Evolutionary conservation across 2,113 vertebrate genomes (phyloP).

Genomic region (Takifugu flavidus): DNA sequence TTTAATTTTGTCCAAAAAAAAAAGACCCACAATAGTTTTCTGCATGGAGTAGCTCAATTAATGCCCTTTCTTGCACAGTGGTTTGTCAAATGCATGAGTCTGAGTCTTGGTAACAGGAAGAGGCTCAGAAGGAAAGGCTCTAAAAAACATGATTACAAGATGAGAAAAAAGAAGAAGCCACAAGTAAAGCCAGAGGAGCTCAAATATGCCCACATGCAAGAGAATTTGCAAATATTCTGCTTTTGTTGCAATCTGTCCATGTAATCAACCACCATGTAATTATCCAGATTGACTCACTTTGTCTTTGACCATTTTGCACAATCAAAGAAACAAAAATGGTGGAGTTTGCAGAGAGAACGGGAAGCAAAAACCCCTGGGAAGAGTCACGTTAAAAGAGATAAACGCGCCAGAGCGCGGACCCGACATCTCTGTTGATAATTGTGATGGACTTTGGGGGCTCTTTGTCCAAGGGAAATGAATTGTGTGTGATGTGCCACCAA

Average conservation of each 20-base stretch:
- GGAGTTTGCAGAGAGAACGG: conserved; percentile 17
- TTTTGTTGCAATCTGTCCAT: neutral
- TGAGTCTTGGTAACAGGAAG: conserved; percentile 48
- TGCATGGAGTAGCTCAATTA: conserved; percentile 75
- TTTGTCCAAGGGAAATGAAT: conserved; percentile 50
- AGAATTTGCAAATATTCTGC: conserved; percentile 9
- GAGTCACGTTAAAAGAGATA: conserved; percentile 48
- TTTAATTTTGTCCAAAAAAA: conserved; percentile 66
- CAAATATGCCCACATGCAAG: neutral
- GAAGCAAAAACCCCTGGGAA: conserved; percentile 46
- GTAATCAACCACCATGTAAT: conserved; percentile 34
- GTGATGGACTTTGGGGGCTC: conserved; percentile 43
- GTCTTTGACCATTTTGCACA: conserved; percentile 25
- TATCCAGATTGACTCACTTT: neutral
- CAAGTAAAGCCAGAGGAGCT: no score
- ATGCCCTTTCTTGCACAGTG: conserved; percentile 77
- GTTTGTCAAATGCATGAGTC: conserved; percentile 76
- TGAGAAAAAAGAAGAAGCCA: neutral
- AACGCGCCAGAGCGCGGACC: conserved; percentile 41
- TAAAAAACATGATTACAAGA: neutral
- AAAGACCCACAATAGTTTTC: conserved; percentile 70
- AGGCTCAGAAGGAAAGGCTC: conserved; percentile 1
- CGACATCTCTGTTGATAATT: conserved; percentile 50
- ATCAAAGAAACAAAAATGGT: conserved; percentile 42
- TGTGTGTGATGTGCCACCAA: conserved; percentile 28